Conservation (phyloP, 2,888 invertebrate genomes). For the Agrochola circellaris region DNA sequence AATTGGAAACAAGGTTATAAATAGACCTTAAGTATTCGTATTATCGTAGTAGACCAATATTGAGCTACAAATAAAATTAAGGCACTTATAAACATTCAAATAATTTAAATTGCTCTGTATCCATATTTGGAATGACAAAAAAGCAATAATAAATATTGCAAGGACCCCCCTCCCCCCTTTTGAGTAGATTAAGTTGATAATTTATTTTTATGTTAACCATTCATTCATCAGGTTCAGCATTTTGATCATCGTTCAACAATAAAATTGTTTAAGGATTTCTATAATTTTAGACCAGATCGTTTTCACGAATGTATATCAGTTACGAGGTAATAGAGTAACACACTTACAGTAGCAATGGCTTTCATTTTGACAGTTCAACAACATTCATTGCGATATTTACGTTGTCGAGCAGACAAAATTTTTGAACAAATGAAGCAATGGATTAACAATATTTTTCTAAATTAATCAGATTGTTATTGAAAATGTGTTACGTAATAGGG, state of each 20-base stretch:
- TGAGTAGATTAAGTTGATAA: constrained; percentile 43
- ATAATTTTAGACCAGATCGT: constrained; percentile 10
- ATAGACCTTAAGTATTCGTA: neutral
- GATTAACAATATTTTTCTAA: no score
- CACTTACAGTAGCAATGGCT: no score
- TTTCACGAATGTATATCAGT: neutral
- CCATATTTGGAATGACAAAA: constrained; percentile 33
- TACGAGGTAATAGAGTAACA: no score
- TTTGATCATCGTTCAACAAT: constrained; percentile 44
- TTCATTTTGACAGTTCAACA: no score
- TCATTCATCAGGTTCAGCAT: constrained; percentile 52
- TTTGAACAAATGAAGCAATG: no score
- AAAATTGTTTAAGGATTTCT: constrained; percentile 23
- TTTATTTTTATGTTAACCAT: constrained; percentile 54
- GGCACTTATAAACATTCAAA: constrained; percentile 5
- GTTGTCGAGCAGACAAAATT: no score
- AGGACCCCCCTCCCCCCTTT: constrained; percentile 15
- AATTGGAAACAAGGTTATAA: no score
- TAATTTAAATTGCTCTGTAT: constrained; percentile 20
- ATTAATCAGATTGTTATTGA: no score
- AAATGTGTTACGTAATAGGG: no score
- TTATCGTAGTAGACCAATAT: constrained; percentile 14
- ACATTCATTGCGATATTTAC: no score
- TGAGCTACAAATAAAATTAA: neutral
- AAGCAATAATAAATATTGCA: constrained; percentile 42